Conservation (phyloP, 2,888 invertebrate genomes). For the Cheilosia scutellata region DNA sequence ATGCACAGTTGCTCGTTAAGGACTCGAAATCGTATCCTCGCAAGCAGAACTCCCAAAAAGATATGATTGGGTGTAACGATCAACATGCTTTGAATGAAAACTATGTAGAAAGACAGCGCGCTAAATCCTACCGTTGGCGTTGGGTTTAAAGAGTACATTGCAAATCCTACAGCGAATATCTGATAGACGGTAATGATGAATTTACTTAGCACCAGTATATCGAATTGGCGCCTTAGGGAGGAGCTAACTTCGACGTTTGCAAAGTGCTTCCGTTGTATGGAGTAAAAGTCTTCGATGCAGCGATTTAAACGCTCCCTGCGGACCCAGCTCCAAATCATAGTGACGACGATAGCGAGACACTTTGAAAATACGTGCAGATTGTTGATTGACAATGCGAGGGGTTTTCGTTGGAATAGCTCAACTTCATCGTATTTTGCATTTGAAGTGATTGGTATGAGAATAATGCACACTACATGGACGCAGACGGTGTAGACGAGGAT, state of each 20-base stretch:
- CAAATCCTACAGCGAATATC: background rate
- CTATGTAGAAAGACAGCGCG: background rate
- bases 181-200: constrained; percentile 1
- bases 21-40: background rate
- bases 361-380: background rate
- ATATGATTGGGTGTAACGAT: constrained; percentile 6
- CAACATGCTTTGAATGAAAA: background rate
- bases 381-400: background rate
- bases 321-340: background rate
- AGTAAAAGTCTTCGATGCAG: constrained; percentile 1
- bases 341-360: background rate
- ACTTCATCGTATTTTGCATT: background rate
- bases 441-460: background rate
- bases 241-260: background rate
- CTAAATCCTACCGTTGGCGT: background rate
- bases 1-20: background rate
- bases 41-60: constrained; percentile 4
- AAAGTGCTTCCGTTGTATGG: background rate
- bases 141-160: background rate
- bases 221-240: background rate
- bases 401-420: constrained; percentile 7
- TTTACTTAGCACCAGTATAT: background rate
- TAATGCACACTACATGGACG: background rate
- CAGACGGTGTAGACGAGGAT: background rate
- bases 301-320: background rate